Evolutionary conservation across 2,888 invertebrate species (phyloP), one percentile per base, ranked within the genome.

Genomic region (Clepsis dumicolana): DNA sequence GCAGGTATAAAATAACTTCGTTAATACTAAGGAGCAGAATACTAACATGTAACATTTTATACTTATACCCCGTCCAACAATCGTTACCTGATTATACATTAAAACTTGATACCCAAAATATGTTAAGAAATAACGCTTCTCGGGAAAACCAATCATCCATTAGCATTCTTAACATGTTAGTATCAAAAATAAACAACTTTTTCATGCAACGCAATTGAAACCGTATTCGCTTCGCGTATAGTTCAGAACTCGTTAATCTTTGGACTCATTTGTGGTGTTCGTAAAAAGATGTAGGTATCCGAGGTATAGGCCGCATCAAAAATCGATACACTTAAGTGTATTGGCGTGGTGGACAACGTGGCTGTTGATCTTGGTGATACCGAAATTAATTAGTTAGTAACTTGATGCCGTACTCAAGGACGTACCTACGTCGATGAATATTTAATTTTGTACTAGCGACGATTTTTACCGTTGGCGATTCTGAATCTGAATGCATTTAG

Each of bases 131-230:
- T 44, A 44, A 48, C 21, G 10, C 12, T 35, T 21, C 12, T 21
- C 21, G 48, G 48, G 48, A 48, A 48, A 48, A 48, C 48, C 48
- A 12, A 48, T 48, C 48, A 21, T 48, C 48, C 21, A 48, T 48
- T 48, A 48, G 12, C 48, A 21, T 48, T 18, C 41, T 16, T 16
- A 41, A 41, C 41, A 41, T 7, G 41, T 35, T 35, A 41, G n/a
- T n/a, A n/a, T 1, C 48, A 2, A 21, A 48, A 48, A 1, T 4
- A 48, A 48, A 48, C 48, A 48, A 48, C 12, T 48, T 8, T 48
- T 18, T 18, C n/a, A 48, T 12, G 21, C 48, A 48, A 21, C 12
- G 21, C 12, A 21, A 1, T 48, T 48, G 10, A 3, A 48, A 21
- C 48, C 48, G 12, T 48, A 21, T 48, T 21, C 12, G 48, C 12